Conservation (phyloP, 2,797 vertebrate genomes). For the Smutsia gigantea region DNA sequence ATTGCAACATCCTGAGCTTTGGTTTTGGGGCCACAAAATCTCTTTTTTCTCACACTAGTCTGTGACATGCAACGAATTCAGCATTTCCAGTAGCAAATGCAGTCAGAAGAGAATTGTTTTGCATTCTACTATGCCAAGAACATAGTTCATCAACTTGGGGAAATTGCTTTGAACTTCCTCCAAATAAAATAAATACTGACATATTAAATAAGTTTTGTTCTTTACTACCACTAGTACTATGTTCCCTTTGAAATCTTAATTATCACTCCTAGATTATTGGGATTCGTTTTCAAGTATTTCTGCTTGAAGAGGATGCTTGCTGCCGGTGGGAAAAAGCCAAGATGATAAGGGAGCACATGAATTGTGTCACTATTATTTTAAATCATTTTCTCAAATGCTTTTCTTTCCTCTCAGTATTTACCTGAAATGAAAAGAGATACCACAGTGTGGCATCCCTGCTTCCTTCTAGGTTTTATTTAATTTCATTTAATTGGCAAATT, state of each 20-base stretch:
- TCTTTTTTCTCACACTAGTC: not conserved
- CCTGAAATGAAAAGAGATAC: not conserved
- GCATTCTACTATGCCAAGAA: not conserved
- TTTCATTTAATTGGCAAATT: conserved; percentile 16
- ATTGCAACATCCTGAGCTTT: not conserved
- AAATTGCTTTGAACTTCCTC: not conserved
- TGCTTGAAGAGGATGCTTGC: not conserved
- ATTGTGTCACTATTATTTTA: not conserved
- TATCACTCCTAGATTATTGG: not conserved
- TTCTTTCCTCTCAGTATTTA: not conserved
- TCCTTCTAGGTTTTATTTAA: conserved; percentile 23
- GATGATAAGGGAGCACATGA: not conserved
- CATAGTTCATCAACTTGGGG: not conserved
- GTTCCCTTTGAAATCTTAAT: not conserved
- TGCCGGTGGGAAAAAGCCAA: not conserved
- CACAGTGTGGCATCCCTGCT: not conserved
- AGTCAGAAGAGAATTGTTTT: not conserved
- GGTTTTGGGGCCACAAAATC: not conserved
- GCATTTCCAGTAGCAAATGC: not conserved
- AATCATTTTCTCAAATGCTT: not conserved
- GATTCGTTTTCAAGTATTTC: not conserved
- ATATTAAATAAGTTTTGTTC: not conserved
- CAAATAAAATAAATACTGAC: not conserved
- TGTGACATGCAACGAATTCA: not conserved
- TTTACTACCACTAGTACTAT: not conserved